phyloP scores from a whole-genome alignment of 2,797 vertebrate genomes.

The Sebastes trivittatus region DNA sequence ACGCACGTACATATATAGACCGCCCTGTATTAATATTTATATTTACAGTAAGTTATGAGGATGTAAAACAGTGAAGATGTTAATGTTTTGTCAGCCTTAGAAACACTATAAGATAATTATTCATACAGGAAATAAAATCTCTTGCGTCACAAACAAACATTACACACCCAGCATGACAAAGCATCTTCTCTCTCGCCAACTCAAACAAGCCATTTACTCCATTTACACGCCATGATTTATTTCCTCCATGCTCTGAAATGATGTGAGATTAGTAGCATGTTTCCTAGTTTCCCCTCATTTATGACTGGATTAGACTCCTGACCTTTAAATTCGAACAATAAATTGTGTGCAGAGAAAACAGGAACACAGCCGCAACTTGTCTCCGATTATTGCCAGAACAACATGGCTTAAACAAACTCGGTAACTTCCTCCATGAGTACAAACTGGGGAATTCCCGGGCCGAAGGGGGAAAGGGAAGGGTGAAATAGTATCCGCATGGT shows the following conservation, averaged over 20 bases:
- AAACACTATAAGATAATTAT: neutral
- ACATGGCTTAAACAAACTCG: conserved; percentile 7
- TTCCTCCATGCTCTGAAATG: neutral
- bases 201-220: conserved; percentile 45
- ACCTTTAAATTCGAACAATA: conserved; percentile 1
- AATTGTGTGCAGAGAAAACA: neutral
- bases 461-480: conserved; percentile 29
- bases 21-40: neutral
- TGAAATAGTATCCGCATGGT: conserved; percentile 66
- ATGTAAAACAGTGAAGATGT: neutral
- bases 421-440: conserved; percentile 35
- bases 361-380: neutral
- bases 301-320: neutral
- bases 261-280: neutral
- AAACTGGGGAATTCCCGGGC: conserved; percentile 58
- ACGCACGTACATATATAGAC: neutral
- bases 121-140: neutral
- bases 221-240: conserved; percentile 22
- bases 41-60: conserved; percentile 10
- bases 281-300: neutral
- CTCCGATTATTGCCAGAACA: conserved; percentile 23
- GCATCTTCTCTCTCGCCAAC: conserved; percentile 20
- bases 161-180: conserved; percentile 63
- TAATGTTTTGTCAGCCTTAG: neutral
- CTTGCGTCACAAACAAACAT: neutral